A percentile compares a stretch with the other conserved stretches of the same genome.
These are phyloP conservation scores for Tetragonisca angustula DNA, from an alignment of 2,888 invertebrate genomes.

Conservation along the genomic window DNA sequence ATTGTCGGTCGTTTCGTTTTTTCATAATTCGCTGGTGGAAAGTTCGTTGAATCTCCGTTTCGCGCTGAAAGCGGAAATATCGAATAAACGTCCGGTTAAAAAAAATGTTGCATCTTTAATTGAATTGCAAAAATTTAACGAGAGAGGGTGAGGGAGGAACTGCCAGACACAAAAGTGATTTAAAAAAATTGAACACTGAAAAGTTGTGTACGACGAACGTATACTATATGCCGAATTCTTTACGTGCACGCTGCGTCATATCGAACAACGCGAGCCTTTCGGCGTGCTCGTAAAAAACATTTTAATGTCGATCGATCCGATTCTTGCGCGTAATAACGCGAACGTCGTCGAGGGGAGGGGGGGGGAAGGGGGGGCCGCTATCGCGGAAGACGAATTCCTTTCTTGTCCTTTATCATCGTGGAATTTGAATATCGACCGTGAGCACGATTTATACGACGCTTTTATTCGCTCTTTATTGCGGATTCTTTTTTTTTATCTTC, in stretches of 20 bases:
- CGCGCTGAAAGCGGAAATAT: too few relatives aligned
- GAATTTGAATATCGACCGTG: slow-evolving; percentile 35
- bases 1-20: too few relatives aligned
- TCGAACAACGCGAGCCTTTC: slow-evolving; percentile 37
- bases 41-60: too few relatives aligned
- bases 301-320: slow-evolving; percentile 64
- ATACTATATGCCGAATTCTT: neutral
- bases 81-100: too few relatives aligned
- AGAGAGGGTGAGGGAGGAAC: neutral
- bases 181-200: neutral
- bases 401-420: neutral
- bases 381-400: slow-evolving; percentile 10
- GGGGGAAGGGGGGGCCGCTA: neutral
- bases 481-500: neutral
- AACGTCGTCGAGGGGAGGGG: neutral
- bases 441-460: slow-evolving; percentile 17
- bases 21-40: too few relatives aligned
- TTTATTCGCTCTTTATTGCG: slow-evolving; percentile 21
- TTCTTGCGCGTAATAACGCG: slow-evolving; percentile 50
- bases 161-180: too few relatives aligned
- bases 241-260: neutral
- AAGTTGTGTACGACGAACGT: neutral
- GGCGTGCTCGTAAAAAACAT: slow-evolving; percentile 61
- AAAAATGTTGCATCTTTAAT: too few relatives aligned
- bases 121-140: too few relatives aligned